phyloP scores from a whole-genome alignment of 2,888 invertebrate species.

The Peribatodes rhomboidaria region DNA sequence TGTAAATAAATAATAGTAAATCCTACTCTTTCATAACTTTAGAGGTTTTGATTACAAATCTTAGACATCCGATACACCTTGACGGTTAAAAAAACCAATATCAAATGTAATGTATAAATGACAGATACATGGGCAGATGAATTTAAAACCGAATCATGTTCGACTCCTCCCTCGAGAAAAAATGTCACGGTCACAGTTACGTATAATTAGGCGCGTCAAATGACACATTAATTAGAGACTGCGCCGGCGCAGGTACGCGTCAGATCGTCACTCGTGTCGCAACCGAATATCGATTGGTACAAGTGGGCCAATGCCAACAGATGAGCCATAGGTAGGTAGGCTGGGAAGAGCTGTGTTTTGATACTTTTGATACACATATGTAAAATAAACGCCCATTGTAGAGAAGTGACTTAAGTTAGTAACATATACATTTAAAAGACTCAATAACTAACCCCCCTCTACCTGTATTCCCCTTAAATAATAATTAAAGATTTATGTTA shows the following conservation, averaged over 20 bases:
- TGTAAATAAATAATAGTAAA: not conserved
- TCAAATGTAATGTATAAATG: conserved; percentile 19
- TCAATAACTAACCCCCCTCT: too few species aligned
- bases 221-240: conserved; percentile 56
- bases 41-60: conserved; percentile 11
- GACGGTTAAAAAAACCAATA: not conserved
- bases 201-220: conserved; percentile 56
- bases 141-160: conserved; percentile 41
- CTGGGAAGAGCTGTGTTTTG: conserved; percentile 14
- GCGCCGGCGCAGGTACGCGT: conserved; percentile 46
- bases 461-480: too few species aligned
- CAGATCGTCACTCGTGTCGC: conserved; percentile 69
- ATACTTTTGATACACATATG: not conserved
- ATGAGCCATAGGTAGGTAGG: conserved; percentile 33
- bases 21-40: not conserved
- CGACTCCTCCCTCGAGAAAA: conserved; percentile 42
- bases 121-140: conserved; percentile 37
- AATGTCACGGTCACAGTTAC: conserved; percentile 60
- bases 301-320: conserved; percentile 76
- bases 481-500: too few species aligned
- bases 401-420: too few species aligned
- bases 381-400: not conserved
- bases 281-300: conserved; percentile 75
- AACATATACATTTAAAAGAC: too few species aligned
- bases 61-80: conserved; percentile 9